Evolutionary conservation across 2,113 vertebrate species (phyloP).

Genomic region (Salvelinus namaycush): DNA sequence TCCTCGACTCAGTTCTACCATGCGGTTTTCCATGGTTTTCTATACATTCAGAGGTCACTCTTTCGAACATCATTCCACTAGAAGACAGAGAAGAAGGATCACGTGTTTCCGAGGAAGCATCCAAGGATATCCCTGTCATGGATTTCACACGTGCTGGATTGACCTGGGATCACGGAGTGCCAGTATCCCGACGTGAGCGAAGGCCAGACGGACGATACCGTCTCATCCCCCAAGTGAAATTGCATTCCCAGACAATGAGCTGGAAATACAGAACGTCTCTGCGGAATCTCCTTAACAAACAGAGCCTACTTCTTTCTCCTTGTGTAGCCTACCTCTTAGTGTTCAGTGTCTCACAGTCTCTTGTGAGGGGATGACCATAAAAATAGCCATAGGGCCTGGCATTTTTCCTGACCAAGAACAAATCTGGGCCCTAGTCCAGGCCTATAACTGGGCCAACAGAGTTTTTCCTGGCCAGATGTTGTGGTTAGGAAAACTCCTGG

Average conservation of each 20-base stretch:
- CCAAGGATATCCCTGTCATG: neutral
- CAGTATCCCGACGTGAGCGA: slow-evolving; percentile 23
- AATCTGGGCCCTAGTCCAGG: too few relatives aligned
- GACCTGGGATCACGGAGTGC: slow-evolving; percentile 2
- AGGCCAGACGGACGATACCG: slow-evolving; percentile 41
- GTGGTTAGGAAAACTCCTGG: too few relatives aligned
- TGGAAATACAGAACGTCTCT: slow-evolving; percentile 44
- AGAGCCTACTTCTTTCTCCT: slow-evolving; percentile 16
- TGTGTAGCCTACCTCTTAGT: neutral
- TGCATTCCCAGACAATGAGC: slow-evolving; percentile 68
- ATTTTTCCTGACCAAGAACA: too few relatives aligned
- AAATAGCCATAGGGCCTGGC: neutral
- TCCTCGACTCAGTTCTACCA: slow-evolving; percentile 14
- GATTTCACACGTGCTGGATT: neutral
- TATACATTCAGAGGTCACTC: slow-evolving; percentile 1
- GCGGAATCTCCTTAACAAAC: slow-evolving; percentile 51
- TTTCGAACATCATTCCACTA: slow-evolving; percentile 1
- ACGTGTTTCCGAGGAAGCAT: neutral
- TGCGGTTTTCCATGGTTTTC: slow-evolving; percentile 8
- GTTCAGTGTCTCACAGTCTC: neutral
- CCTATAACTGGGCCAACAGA: too few relatives aligned
- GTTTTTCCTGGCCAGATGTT: too few relatives aligned
- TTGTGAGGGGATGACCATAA: neutral
- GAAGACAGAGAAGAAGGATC: neutral
- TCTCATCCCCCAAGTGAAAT: slow-evolving; percentile 43